phyloP scores from a whole-genome alignment of 2,888 invertebrate species.

The Mongoloraphidia duomilia region DNA sequence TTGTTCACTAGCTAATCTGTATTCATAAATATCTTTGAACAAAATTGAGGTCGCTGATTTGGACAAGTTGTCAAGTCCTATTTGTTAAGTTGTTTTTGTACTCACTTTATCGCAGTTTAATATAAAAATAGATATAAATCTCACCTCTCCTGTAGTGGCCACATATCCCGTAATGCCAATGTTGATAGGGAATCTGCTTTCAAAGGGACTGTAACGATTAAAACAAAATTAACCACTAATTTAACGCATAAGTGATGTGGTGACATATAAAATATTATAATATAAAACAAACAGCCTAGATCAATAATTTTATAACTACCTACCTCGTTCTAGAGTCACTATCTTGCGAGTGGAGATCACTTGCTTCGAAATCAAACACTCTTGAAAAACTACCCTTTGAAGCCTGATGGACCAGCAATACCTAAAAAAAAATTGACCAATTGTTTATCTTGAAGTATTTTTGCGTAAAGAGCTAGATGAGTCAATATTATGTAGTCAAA shows the following conservation, averaged over 20 bases:
- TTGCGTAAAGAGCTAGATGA: no score
- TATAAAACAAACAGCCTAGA: conserved; percentile 6
- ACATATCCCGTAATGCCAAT: conserved; percentile 91
- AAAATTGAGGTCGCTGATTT: no score
- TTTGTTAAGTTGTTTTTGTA: no score
- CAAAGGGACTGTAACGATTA: conserved; percentile 56
- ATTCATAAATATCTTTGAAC: no score
- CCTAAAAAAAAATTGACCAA: conserved; percentile 33
- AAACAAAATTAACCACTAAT: conserved; percentile 1
- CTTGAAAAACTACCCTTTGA: conserved; percentile 86
- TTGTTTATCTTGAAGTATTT: no score
- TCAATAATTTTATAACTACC: conserved; percentile 19
- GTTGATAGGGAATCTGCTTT: conserved; percentile 88
- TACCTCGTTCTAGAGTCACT: conserved; percentile 63
- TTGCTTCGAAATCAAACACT: conserved; percentile 87
- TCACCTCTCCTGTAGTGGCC: conserved; percentile 88
- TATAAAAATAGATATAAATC: conserved; percentile 17
- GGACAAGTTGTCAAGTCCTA: no score
- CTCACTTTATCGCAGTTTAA: background rate
- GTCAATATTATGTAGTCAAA: no score
- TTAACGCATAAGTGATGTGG: conserved; percentile 1
- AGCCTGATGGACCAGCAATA: conserved; percentile 77
- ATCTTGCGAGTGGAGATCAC: conserved; percentile 71
- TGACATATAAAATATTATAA: background rate
- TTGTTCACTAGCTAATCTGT: no score